Percentiles rank a stretch among this genome's conserved stretches.
Conservation (phyloP, 2,113 vertebrate species). For the Gobio gobio region DNA sequence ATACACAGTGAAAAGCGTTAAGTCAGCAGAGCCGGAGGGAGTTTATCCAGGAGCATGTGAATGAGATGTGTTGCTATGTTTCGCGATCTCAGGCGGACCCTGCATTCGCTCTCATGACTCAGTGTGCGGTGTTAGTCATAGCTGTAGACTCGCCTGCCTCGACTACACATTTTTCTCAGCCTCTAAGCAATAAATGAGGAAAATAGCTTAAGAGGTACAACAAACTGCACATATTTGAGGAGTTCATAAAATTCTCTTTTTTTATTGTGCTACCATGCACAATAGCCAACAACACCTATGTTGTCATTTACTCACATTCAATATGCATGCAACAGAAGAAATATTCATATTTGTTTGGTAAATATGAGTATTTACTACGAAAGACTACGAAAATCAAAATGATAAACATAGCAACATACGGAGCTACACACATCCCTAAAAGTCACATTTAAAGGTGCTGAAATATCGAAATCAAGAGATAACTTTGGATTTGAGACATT, state of each 20-base stretch:
- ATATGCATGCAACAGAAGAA: neutral
- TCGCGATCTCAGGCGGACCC: neutral
- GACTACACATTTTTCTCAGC: neutral
- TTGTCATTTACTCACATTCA: neutral
- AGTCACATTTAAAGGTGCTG: neutral
- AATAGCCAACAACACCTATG: neutral
- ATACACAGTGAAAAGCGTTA: neutral
- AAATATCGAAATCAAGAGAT: neutral
- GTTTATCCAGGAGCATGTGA: neutral
- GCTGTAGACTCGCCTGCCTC: conserved; percentile 48
- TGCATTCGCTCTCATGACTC: conserved; percentile 60
- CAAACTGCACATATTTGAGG: neutral
- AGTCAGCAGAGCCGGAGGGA: neutral
- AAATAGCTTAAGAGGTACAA: neutral
- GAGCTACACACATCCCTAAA: no score
- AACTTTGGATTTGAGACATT: neutral
- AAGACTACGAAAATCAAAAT: neutral
- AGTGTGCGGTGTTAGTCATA: conserved; percentile 64
- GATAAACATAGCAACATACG: neutral
- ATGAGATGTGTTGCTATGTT: conserved; percentile 5
- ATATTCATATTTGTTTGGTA: neutral
- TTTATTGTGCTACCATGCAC: neutral
- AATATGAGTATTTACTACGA: neutral
- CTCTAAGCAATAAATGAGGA: neutral
- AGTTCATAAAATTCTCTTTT: no score